Conservation (phyloP, 1,140 invertebrate genomes). For the Globodera rostochiensis region DNA sequence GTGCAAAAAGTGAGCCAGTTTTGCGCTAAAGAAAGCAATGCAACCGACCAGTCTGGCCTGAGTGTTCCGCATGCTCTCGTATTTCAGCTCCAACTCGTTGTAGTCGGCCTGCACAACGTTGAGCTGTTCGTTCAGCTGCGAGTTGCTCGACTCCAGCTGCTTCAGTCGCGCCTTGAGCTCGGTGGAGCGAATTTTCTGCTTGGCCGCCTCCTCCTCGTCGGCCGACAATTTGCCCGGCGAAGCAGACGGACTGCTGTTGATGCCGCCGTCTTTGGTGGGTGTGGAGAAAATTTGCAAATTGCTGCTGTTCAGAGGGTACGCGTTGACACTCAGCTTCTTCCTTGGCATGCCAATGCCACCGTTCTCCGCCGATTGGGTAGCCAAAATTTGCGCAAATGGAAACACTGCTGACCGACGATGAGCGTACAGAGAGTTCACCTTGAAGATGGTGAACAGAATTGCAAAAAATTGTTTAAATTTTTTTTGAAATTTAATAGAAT, state of each 20-base stretch:
- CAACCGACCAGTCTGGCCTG: conserved; percentile 8
- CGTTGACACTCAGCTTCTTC: background rate
- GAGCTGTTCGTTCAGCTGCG: conserved; percentile 20
- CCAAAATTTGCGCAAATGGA: conserved; percentile 8
- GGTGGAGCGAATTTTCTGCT: conserved; percentile 17
- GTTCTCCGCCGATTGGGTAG: too few species aligned
- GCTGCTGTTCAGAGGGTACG: background rate
- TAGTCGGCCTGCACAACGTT: conserved; percentile 15
- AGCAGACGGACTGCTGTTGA: background rate
- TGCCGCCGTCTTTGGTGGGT: background rate
- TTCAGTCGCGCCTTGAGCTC: conserved; percentile 15
- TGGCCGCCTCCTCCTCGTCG: background rate
- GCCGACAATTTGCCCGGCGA: conserved; percentile 1
- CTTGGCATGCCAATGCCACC: too few species aligned
- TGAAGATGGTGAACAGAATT: background rate
- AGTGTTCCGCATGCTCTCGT: background rate
- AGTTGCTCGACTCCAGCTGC: conserved; percentile 6
- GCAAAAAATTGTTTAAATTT: too few species aligned
- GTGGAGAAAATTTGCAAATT: conserved; percentile 9
- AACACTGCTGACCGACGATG: background rate
- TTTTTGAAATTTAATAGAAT: too few species aligned
- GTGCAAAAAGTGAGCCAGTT: background rate
- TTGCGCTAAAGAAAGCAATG: background rate
- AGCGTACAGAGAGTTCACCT: background rate
- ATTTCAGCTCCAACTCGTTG: conserved; percentile 23